Evolutionary conservation across 2,113 vertebrate species (phyloP), one percentile per base, ranked within the genome.

Genomic region (Lipotes vexillifer): DNA sequence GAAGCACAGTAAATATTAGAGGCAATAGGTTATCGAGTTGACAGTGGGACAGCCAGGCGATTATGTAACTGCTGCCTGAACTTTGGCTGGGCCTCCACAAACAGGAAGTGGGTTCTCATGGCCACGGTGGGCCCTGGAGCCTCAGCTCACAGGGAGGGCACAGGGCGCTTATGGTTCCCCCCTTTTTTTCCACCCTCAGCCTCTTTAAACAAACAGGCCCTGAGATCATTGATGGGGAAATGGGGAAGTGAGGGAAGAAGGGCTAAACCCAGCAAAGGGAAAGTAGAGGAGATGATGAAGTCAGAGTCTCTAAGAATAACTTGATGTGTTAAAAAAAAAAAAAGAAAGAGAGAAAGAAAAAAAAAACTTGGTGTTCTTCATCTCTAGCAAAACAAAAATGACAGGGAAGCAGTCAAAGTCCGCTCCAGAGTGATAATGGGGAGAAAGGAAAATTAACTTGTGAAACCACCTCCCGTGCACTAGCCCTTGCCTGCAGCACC

Each of bases 361-460:
- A 55, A n/a, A 36, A 5, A 23, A 3, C 10, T 44, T 75, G 71
- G 15, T 61, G 25, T 65, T 52, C 59, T 49, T 85, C 59, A 69
- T 78, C 27, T 91, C 29, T 18, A 44, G 83, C 57, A 74, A 90
- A 90, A 69, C 23, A 15, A 74, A 71, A 77, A 69, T 33, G 46
- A 75, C 69, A 69, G 10, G 44, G 46, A 81, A 93, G 44, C n/a
- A 15, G 41, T 23, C 1, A 12, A 69, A 59, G 12, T 25, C 21
- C 15, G 6, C 31, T 8, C 31, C 59, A 52, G 27, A 72, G 36
- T 23, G n/a, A 15, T 5, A 27, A 4, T 13, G 27, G n/a, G 65
- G 77, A 81, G 66, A 55, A 82, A 82, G 75, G 59, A 75, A 61
- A 69, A 61, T 15, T 18, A 69, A 65, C 46, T 15, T 5, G 38